Conservation (phyloP, 2,113 vertebrate genomes). For the Dasyornis broadbenti region DNA sequence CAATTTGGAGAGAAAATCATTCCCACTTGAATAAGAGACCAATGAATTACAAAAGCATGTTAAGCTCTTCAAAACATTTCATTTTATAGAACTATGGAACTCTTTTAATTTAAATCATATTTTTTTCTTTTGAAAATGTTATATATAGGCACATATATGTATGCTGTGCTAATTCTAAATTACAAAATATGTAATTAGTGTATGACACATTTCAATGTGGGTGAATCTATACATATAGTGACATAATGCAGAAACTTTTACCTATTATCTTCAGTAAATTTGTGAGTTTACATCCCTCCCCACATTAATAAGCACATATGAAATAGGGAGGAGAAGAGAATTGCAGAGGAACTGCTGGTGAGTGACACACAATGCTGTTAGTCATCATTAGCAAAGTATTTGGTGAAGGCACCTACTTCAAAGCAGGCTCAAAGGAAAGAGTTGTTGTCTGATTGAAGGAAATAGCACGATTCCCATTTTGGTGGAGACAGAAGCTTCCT, state of each 20-base stretch:
- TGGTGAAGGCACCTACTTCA: neutral
- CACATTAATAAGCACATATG: neutral
- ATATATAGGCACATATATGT: neutral
- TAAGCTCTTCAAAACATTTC: neutral
- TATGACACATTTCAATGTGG: accelerated
- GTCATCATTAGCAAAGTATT: neutral
- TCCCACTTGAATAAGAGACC: neutral
- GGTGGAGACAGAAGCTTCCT: neutral
- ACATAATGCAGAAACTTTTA: neutral
- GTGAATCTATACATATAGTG: accelerated
- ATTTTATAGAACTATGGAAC: neutral
- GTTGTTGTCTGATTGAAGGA: neutral
- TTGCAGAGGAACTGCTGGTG: neutral
- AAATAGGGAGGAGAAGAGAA: neutral
- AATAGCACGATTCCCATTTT: neutral
- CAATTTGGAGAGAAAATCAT: neutral
- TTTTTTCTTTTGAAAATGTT: neutral
- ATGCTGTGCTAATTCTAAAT: neutral
- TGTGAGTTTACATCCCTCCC: neutral
- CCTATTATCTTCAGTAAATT: neutral
- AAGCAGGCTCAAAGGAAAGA: neutral
- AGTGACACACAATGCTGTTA: neutral
- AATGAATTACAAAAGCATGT: neutral
- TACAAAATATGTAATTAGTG: neutral
- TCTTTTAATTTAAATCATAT: neutral